Evolutionary conservation across 2,797 vertebrate species (phyloP).

Genomic region (Syndactyla subalaris): DNA sequence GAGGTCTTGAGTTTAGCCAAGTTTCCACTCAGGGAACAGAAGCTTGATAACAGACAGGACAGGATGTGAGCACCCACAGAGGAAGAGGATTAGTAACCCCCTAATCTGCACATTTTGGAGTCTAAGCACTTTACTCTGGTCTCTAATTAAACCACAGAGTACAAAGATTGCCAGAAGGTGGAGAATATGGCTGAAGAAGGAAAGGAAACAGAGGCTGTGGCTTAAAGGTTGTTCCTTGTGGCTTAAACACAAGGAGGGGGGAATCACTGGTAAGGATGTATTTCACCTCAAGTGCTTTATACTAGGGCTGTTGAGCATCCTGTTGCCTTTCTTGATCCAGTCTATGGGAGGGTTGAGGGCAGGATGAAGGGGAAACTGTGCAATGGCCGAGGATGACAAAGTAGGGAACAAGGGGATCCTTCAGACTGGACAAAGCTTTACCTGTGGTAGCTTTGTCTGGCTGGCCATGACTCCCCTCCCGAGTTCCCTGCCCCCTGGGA

Average conservation of each 20-base stretch:
- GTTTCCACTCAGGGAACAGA: constrained; percentile 9
- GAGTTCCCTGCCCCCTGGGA: neutral
- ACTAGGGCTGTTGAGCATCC: neutral
- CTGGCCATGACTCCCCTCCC: neutral
- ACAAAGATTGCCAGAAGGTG: constrained; percentile 23
- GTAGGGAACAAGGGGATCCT: neutral
- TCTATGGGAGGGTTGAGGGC: neutral
- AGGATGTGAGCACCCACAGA: constrained; percentile 44
- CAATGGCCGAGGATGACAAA: neutral
- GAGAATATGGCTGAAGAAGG: neutral
- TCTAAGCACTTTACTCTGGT: neutral
- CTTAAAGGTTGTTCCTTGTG: neutral
- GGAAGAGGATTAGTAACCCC: constrained; percentile 49
- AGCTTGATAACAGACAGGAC: neutral
- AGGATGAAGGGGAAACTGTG: neutral
- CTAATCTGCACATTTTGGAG: constrained; percentile 47
- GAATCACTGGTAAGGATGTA: neutral
- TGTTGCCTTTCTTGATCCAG: neutral
- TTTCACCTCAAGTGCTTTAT: neutral
- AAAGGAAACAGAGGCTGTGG: neutral
- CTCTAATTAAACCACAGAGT: constrained; percentile 44
- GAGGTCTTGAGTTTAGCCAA: constrained; percentile 8
- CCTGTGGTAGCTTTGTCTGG: neutral
- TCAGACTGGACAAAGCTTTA: neutral
- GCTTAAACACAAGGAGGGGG: neutral